A percentile compares a stretch with the other conserved stretches of the same genome.
Conservation (phyloP, 2,113 vertebrate species). For the Vireo altiloquus region DNA sequence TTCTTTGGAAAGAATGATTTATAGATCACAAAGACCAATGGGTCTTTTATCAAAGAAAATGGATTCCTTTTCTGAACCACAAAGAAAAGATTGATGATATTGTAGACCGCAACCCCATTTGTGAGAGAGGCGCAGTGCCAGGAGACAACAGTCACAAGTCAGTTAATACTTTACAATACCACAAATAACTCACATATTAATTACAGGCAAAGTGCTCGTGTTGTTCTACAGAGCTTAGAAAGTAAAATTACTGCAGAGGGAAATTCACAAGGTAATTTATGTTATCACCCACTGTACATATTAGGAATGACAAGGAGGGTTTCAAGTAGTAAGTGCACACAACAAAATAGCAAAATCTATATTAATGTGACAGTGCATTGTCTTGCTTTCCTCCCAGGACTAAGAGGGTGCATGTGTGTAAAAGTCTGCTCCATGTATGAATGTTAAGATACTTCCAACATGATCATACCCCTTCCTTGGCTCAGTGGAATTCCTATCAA, state of each 20-base stretch:
- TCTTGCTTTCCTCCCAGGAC: background rate
- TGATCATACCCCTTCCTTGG: background rate
- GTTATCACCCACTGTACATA: background rate
- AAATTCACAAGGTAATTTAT: background rate
- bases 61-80: conserved; percentile 67
- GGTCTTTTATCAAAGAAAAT: conserved; percentile 75
- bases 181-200: conserved; percentile 14
- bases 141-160: conserved; percentile 48
- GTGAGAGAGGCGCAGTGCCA: conserved; percentile 29
- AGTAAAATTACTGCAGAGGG: background rate
- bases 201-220: background rate
- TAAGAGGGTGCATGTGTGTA: background rate
- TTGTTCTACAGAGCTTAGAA: background rate
- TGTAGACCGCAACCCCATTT: conserved; percentile 50
- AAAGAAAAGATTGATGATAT: conserved; percentile 72
- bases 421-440: background rate
- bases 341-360: background rate
- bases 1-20: conserved; percentile 75
- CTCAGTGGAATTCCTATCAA: background rate
- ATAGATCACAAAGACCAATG: conserved; percentile 71
- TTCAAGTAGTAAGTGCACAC: background rate
- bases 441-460: background rate
- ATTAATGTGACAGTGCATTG: background rate
- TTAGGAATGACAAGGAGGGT: background rate
- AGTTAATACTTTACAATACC: background rate